Conservation (phyloP, 2,113 vertebrate species). For the Microcebus tavaratra region DNA sequence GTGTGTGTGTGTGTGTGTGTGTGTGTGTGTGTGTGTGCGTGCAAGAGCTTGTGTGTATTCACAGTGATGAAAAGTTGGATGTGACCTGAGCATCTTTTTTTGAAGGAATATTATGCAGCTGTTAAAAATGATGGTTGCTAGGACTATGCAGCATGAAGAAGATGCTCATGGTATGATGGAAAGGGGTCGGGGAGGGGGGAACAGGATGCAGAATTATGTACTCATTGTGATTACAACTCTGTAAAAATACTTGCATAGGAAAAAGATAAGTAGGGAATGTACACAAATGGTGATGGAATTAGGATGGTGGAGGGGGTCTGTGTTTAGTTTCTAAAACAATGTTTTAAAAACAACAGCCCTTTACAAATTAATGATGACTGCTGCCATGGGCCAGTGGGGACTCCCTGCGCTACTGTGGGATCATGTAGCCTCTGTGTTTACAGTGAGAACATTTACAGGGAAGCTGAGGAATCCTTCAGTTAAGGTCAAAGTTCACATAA, state of each 20-base stretch:
- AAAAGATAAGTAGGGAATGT: not conserved
- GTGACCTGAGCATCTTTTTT: not conserved
- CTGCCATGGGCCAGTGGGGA: not conserved
- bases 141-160: not conserved
- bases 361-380: not conserved
- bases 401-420: not conserved
- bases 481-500: not conserved
- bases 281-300: not conserved
- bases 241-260: not conserved
- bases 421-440: not conserved
- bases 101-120: not conserved
- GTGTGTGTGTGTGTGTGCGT: too few species aligned
- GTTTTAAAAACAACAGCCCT: not conserved
- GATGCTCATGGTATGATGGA: not conserved
- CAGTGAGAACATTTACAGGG: not conserved
- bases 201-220: too few species aligned
- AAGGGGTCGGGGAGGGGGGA: not conserved
- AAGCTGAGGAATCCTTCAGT: not conserved
- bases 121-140: not conserved
- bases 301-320: not conserved
- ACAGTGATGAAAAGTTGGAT: not conserved
- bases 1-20: too few species aligned
- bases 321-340: not conserved
- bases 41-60: not conserved
- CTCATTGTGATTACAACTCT: not conserved